These are phyloP conservation scores for Nannoperca australis DNA, from an alignment of 2,797 vertebrate genomes.

Conservation along the genomic window DNA sequence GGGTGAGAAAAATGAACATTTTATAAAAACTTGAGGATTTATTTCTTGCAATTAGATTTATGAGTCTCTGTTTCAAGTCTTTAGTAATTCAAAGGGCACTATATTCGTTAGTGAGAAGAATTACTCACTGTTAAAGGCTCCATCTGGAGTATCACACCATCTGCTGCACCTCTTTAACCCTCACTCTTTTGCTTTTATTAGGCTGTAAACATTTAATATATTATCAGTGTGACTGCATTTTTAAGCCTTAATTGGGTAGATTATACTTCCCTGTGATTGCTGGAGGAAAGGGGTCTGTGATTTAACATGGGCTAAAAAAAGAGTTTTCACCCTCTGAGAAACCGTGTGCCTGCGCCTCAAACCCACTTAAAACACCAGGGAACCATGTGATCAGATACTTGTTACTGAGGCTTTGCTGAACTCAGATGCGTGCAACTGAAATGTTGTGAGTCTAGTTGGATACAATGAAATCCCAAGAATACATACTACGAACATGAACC, in stretches of 20 bases:
- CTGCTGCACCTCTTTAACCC: slow-evolving; percentile 56
- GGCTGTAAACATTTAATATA: slow-evolving; percentile 66
- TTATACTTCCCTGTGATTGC: slow-evolving; percentile 37
- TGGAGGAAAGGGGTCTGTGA: slow-evolving; percentile 31
- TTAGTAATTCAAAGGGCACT: slow-evolving; percentile 48
- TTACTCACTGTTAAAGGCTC: slow-evolving; percentile 43
- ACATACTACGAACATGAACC: neutral
- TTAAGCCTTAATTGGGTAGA: slow-evolving; percentile 53
- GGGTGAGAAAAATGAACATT: slow-evolving; percentile 7
- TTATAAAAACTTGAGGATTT: slow-evolving; percentile 42
- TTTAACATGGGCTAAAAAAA: slow-evolving; percentile 51
- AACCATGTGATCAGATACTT: slow-evolving; percentile 33
- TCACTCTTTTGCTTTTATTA: slow-evolving; percentile 42
- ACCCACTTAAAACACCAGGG: slow-evolving; percentile 8
- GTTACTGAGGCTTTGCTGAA: slow-evolving; percentile 12
- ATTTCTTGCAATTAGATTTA: slow-evolving; percentile 51
- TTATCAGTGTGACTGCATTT: slow-evolving; percentile 47
- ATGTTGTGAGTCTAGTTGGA: slow-evolving; percentile 14
- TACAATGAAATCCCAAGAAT: slow-evolving; percentile 15
- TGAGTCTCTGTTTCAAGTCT: slow-evolving; percentile 51
- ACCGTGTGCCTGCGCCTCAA: slow-evolving; percentile 12
- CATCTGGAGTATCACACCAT: slow-evolving; percentile 55
- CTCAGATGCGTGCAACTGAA: slow-evolving; percentile 1
- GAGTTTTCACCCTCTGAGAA: slow-evolving; percentile 40
- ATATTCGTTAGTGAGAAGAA: slow-evolving; percentile 47